These are phyloP conservation scores for Leptatherina wallacei DNA, from an alignment of 2,797 vertebrate genomes.

Conservation along the genomic window DNA sequence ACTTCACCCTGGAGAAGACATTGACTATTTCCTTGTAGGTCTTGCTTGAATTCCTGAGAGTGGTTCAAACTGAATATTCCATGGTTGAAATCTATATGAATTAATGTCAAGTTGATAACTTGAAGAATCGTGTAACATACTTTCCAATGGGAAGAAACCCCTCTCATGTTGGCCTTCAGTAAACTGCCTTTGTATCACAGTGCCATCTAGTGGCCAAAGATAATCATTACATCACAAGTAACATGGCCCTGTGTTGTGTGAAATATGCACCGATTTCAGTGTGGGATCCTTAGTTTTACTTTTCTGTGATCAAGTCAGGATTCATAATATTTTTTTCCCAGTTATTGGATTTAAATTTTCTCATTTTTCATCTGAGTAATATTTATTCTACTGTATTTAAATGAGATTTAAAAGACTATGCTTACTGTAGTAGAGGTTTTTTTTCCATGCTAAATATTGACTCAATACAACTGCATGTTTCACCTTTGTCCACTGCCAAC, in stretches of 20 bases:
- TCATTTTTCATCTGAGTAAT: not conserved
- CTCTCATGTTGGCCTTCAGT: not conserved
- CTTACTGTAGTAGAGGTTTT: not conserved
- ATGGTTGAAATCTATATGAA: not conserved
- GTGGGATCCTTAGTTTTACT: not conserved
- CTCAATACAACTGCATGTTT: not conserved
- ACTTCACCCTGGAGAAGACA: not conserved
- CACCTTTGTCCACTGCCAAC: not conserved
- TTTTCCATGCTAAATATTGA: not conserved
- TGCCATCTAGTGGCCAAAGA: constrained; percentile 5
- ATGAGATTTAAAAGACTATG: not conserved
- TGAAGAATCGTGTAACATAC: no score
- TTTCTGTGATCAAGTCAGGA: not conserved
- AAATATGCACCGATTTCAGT: no score
- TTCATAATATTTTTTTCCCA: not conserved
- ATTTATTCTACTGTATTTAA: no score
- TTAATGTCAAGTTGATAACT: not conserved
- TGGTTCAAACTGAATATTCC: not conserved
- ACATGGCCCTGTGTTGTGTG: not conserved
- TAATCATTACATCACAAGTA: not conserved
- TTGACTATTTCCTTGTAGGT: not conserved
- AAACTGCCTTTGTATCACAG: not conserved
- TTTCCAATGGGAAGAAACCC: not conserved
- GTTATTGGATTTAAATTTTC: not conserved
- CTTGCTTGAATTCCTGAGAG: not conserved